These are phyloP conservation scores for Chalcis sispes DNA, from an alignment of 2,888 invertebrate genomes.

Conservation along the genomic window DNA sequence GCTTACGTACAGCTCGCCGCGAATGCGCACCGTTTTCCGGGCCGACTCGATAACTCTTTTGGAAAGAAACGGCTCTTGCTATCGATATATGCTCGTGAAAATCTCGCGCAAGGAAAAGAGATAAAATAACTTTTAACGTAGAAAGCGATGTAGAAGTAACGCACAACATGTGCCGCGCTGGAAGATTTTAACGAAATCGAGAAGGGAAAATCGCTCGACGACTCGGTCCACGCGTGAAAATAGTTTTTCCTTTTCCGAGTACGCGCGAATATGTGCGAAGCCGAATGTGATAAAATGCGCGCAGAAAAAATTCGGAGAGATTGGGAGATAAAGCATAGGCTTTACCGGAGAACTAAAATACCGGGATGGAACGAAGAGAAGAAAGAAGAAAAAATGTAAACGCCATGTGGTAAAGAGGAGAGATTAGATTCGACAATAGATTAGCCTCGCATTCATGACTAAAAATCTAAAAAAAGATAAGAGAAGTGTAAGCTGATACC, in stretches of 20 bases:
- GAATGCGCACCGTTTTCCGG: conserved; percentile 50
- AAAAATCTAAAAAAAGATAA: conserved; percentile 17
- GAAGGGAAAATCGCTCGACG: conserved; percentile 4
- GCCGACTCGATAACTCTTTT: conserved; percentile 63
- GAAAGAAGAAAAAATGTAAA: conserved; percentile 3
- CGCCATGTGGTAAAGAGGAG: not conserved
- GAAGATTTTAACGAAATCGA: conserved; percentile 17
- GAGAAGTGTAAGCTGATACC: not conserved
- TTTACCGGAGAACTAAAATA: conserved; percentile 41
- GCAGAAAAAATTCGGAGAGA: conserved; percentile 36
- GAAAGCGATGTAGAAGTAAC: conserved; percentile 12
- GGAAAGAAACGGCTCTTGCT: conserved; percentile 59
- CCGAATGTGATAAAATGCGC: conserved; percentile 13
- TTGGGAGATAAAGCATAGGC: conserved; percentile 46
- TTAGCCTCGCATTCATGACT: conserved; percentile 29
- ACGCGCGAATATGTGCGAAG: not conserved
- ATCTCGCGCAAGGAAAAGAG: conserved; percentile 4
- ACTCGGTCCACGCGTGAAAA: conserved; percentile 29
- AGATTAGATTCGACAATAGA: conserved; percentile 47
- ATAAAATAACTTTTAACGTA: not conserved
- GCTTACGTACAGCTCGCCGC: conserved; percentile 58
- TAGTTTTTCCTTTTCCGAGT: conserved; percentile 26
- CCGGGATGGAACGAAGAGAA: conserved; percentile 4
- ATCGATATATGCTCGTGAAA: too few relatives aligned
- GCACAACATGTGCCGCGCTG: not conserved